phyloP scores from a whole-genome alignment of 2,113 vertebrate genomes.

The Galemys pyrenaicus region DNA sequence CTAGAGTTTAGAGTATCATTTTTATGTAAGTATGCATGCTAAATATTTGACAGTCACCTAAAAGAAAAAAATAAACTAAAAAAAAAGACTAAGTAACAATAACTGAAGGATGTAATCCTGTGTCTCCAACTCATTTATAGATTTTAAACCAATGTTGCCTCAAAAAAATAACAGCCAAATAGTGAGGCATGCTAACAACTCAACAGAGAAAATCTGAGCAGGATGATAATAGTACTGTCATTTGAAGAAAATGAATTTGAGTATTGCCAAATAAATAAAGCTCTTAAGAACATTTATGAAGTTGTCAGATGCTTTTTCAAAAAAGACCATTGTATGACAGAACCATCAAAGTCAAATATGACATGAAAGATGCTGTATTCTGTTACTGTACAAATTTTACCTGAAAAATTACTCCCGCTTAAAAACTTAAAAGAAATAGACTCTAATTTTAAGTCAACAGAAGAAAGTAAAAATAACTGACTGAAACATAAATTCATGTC shows the following conservation, averaged over 20 bases:
- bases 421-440: neutral
- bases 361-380: neutral
- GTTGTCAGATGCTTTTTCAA: neutral
- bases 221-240: rapidly evolving
- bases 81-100: too few species aligned
- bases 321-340: neutral
- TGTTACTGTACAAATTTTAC: neutral
- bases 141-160: too few species aligned
- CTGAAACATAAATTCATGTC: slow-evolving; percentile 8
- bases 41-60: slow-evolving; percentile 18
- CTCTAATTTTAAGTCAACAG: neutral
- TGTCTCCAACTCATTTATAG: too few species aligned
- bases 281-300: neutral
- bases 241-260: neutral
- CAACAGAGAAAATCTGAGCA: neutral
- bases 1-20: neutral
- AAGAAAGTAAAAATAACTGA: neutral
- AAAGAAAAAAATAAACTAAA: neutral
- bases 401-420: slow-evolving; percentile 16
- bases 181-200: neutral
- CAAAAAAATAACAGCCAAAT: too few species aligned
- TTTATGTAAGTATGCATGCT: neutral
- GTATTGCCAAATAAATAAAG: neutral
- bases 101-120: too few species aligned
- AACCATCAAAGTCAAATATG: neutral